Evolutionary conservation across 2,888 invertebrate genomes (phyloP).

Genomic region (Nemapogon koenigi): DNA sequence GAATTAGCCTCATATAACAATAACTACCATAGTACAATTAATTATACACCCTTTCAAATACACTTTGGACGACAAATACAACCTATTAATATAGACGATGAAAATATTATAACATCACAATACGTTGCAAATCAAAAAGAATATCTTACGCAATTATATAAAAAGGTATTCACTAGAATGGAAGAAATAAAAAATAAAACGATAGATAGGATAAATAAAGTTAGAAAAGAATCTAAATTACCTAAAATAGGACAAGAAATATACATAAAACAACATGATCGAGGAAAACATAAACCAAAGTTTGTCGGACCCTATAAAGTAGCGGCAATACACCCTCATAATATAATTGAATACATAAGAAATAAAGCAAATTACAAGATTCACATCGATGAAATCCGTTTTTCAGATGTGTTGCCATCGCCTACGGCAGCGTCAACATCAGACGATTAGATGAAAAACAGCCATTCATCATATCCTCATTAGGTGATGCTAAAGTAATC

Average conservation of each 20-base stretch:
- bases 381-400: neutral
- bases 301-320: neutral
- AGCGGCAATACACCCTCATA: neutral
- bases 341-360: neutral
- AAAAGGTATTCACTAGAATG: neutral
- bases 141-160: neutral
- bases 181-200: neutral
- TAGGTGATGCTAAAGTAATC: neutral
- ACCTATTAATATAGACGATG: neutral
- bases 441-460: neutral
- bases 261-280: neutral
- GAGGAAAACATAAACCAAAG: neutral
- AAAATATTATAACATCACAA: neutral
- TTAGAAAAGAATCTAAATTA: neutral
- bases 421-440: neutral
- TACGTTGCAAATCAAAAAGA: neutral
- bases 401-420: neutral
- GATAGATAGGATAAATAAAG: neutral
- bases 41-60: neutral
- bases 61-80: neutral
- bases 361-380: neutral
- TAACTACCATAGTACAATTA: neutral
- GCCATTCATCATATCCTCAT: neutral
- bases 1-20: neutral
- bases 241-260: neutral